A percentile compares a stretch with the other conserved stretches of the same genome.
phyloP scores from a whole-genome alignment of 2,888 invertebrate genomes.

The Nyleta sp. region DNA sequence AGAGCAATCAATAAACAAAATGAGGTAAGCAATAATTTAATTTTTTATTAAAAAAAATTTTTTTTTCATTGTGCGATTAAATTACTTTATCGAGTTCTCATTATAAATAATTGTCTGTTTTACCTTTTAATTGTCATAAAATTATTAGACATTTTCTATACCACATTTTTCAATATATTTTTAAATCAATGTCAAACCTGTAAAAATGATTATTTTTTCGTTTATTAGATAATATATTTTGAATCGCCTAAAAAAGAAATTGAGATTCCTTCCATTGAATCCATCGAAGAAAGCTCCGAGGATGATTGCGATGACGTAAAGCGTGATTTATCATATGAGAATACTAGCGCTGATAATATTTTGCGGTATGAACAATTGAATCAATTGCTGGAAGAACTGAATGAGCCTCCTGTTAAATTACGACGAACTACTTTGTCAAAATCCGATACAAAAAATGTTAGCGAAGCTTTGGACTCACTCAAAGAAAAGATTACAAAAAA shows the following conservation, averaged over 20 bases:
- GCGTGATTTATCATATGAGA: not conserved
- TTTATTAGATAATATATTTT: no score
- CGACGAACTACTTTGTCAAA: conserved; percentile 2
- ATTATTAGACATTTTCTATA: no score
- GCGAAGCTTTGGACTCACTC: not conserved
- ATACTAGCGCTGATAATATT: not conserved
- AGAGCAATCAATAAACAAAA: not conserved
- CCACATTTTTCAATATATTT: no score
- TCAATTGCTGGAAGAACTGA: not conserved
- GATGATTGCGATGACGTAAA: no score
- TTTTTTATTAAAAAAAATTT: not conserved
- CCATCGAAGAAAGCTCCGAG: no score
- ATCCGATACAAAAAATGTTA: not conserved
- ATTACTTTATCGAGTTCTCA: no score
- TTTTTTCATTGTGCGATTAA: not conserved
- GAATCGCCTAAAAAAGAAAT: no score
- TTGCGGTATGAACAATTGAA: not conserved
- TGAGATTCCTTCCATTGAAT: no score
- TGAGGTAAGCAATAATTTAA: not conserved
- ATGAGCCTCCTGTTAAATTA: conserved; percentile 9
- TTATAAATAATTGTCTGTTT: no score
- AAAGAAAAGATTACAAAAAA: not conserved
- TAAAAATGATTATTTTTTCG: no score
- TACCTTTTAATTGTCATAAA: no score
- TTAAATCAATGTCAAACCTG: no score